These are phyloP conservation scores for Shinisaurus crocodilurus DNA, from an alignment of 2,113 vertebrate genomes.

Conservation along the genomic window DNA sequence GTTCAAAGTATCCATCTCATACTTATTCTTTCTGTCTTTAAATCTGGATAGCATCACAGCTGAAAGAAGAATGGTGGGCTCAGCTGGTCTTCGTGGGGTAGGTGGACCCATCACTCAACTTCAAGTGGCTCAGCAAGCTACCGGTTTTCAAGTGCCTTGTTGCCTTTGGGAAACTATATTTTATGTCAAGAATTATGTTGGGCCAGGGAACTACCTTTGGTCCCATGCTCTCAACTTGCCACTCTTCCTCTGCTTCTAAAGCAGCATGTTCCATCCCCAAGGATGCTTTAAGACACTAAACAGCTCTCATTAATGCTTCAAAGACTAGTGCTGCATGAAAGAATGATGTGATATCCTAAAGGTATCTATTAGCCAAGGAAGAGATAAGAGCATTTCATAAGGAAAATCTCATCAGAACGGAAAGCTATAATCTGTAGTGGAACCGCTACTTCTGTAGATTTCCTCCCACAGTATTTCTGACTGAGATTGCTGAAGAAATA, in stretches of 20 bases:
- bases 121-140: neutral
- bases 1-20: neutral
- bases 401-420: neutral
- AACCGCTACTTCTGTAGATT: neutral
- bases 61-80: neutral
- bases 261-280: neutral
- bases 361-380: neutral
- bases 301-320: neutral
- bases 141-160: neutral
- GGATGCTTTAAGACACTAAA: neutral
- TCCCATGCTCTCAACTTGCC: neutral
- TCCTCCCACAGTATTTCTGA: neutral
- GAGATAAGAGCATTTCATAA: constrained; percentile 7
- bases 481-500: too few relatives aligned
- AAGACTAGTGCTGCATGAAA: neutral
- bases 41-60: neutral
- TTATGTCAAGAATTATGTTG: neutral
- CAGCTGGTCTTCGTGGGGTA: neutral
- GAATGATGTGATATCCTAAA: neutral
- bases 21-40: neutral
- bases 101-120: neutral
- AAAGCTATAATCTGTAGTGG: neutral
- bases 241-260: neutral
- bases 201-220: neutral
- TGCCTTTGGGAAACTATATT: neutral